phyloP scores from a whole-genome alignment of 2,888 invertebrate species.

The Thymelicus lineola region DNA sequence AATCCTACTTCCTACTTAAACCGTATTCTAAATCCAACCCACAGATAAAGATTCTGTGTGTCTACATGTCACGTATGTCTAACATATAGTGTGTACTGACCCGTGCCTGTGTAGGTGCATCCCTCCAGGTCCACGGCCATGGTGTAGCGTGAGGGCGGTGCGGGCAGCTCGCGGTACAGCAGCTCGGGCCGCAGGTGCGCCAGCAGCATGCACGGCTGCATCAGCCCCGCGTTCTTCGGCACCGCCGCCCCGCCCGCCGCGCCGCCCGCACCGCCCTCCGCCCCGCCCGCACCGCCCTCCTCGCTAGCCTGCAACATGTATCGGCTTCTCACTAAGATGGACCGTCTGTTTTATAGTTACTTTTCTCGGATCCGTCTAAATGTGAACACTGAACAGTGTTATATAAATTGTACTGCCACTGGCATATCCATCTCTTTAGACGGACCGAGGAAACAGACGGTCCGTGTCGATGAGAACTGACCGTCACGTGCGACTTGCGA shows the following conservation, averaged over 20 bases:
- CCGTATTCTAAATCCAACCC: too few relatives aligned
- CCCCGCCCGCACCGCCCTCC: constrained; percentile 34
- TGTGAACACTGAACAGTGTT: too few relatives aligned
- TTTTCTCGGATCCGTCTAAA: too few relatives aligned
- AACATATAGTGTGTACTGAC: constrained; percentile 52
- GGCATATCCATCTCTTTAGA: too few relatives aligned
- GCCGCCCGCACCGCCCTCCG: constrained; percentile 28
- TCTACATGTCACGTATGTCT: too few relatives aligned
- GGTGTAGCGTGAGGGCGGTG: constrained; percentile 86
- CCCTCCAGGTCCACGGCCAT: constrained; percentile 88
- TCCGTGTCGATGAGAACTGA: constrained; percentile 42
- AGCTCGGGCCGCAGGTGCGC: constrained; percentile 90
- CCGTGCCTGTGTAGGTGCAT: constrained; percentile 87
- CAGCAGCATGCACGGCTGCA: constrained; percentile 92
- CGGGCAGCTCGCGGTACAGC: constrained; percentile 71
- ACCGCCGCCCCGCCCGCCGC: constrained; percentile 78
- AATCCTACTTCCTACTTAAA: too few relatives aligned
- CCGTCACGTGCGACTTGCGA: constrained; percentile 30
- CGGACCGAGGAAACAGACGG: too few relatives aligned
- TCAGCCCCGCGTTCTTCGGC: constrained; percentile 87
- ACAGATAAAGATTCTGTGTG: too few relatives aligned
- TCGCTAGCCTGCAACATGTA: constrained; percentile 24
- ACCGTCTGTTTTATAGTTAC: too few relatives aligned
- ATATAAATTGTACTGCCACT: too few relatives aligned
- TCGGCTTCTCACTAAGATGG: too few relatives aligned